Evolutionary conservation across 1,140 invertebrate genomes (phyloP).

Genomic region (Bombus haemorrhoidalis): DNA sequence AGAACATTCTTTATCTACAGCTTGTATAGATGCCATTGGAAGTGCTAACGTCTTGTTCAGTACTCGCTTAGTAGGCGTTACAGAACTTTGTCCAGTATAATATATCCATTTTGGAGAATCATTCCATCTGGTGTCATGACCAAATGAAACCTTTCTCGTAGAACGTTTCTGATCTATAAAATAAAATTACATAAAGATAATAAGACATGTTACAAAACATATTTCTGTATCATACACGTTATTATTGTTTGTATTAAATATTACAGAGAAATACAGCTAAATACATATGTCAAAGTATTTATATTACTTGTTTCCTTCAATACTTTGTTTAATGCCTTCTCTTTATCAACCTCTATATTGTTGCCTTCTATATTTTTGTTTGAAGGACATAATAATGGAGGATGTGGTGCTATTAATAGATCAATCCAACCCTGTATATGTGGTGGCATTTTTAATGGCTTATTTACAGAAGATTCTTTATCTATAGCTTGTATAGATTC

Average conservation of each 20-base stretch:
- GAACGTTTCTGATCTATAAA: slow-evolving; percentile 60
- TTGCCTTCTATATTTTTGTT: not conserved
- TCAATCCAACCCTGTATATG: slow-evolving; percentile 37
- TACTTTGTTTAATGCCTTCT: slow-evolving; percentile 62
- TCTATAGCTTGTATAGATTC: slow-evolving; percentile 54
- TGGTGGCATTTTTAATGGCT: slow-evolving; percentile 63
- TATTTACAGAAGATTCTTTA: slow-evolving; percentile 29
- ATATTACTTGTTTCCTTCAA: slow-evolving; percentile 21
- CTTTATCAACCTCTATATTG: slow-evolving; percentile 60
- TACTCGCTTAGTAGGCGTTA: slow-evolving; percentile 43
- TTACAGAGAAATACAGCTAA: too few relatives aligned
- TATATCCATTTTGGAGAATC: slow-evolving; percentile 82
- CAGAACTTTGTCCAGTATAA: slow-evolving; percentile 59
- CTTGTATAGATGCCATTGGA: slow-evolving; percentile 72
- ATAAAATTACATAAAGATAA: not conserved
- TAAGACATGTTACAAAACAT: not conserved
- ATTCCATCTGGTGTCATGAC: slow-evolving; percentile 82
- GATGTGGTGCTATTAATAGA: slow-evolving; percentile 65
- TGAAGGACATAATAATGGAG: slow-evolving; percentile 62
- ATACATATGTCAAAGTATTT: too few relatives aligned
- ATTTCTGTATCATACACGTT: not conserved
- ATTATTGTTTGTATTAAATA: not conserved
- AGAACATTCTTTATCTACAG: slow-evolving; percentile 32
- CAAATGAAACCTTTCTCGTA: slow-evolving; percentile 72
- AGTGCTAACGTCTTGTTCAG: slow-evolving; percentile 82